Percentiles rank a stretch among this genome's conserved stretches.
These are phyloP conservation scores for Centropus unirufus DNA, from an alignment of 2,113 vertebrate species.

Conservation along the genomic window DNA sequence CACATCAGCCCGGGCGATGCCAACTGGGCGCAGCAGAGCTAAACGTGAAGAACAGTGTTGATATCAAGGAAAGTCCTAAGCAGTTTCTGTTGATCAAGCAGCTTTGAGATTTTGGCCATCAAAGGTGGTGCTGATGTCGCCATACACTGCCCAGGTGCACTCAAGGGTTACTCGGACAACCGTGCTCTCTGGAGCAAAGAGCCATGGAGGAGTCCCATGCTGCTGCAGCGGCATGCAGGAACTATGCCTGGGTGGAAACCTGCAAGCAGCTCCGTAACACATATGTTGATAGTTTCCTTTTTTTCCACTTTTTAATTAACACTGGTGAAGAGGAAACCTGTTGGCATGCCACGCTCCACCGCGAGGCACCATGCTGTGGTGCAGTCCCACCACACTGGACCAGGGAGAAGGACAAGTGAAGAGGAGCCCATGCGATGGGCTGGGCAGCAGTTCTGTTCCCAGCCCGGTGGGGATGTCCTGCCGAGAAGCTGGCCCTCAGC, in stretches of 20 bases:
- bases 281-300: background rate
- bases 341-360: fast-evolving
- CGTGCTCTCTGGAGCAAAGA: background rate
- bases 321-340: background rate
- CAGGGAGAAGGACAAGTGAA: background rate
- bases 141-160: background rate
- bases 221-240: background rate
- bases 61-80: background rate
- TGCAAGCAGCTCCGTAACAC: background rate
- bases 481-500: background rate
- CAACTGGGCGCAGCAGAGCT: background rate
- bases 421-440: background rate
- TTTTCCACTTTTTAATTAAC: background rate
- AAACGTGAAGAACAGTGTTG: background rate
- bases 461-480: fast-evolving
- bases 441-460: background rate
- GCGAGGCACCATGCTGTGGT: fast-evolving
- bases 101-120: background rate
- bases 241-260: background rate
- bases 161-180: background rate
- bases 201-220: background rate
- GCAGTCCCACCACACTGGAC: background rate
- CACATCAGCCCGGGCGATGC: background rate
- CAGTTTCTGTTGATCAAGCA: constrained; percentile 11
- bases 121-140: background rate